Base-by-base conservation (phyloP, 2,113 vertebrate species). In the Hippolais icterina region DNA sequence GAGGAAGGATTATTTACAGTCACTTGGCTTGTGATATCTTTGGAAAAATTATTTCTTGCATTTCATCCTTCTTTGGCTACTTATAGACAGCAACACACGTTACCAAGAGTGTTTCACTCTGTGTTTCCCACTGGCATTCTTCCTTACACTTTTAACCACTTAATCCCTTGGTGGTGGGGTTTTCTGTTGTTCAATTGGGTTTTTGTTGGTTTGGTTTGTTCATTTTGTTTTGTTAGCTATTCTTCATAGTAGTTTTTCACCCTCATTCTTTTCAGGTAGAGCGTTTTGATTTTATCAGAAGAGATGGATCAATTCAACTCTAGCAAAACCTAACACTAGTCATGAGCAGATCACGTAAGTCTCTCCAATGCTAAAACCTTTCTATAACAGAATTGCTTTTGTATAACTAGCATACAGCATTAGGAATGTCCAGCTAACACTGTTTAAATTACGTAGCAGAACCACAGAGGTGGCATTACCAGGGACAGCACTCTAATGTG, bases 401-500 rank as follows among this genome's bases (percentile, higher is more conserved):
- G 23, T 27, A 9, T 29, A 54, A 53, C 27, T 76, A 31, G 3
- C n/a, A 60, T 35, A 29, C 12, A 49, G 13, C 28, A 44, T n/a
- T 71, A 65, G 28, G 5, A 37, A 60, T 31, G 4, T 49, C 41
- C 20, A 49, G 23, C 17, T 59, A 65, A 35, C 3, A 18, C 9
- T 21, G 9, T n/a, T 37, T 16, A 65, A 84, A 70, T 60, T 25
- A 66, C 65, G 8, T 49, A 9, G 31, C 17, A 84, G 35, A 80
- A 42, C 5, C 16, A 37, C 19, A 39, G 19, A 69, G 0, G 0
- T 65, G 64, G 4, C 31, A 44, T 54, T 6, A 3, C 27, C 66
- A 50, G 13, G 35, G 5, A 44, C 21, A 56, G 42, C 9, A 35
- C 23, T 63, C 10, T 41, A n/a, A 29, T 10, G 3, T 29, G 14